A percentile compares a stretch with the other conserved stretches of the same genome.
Evolutionary conservation across 2,888 invertebrate species (phyloP).

Genomic region (Dione vanillae): DNA sequence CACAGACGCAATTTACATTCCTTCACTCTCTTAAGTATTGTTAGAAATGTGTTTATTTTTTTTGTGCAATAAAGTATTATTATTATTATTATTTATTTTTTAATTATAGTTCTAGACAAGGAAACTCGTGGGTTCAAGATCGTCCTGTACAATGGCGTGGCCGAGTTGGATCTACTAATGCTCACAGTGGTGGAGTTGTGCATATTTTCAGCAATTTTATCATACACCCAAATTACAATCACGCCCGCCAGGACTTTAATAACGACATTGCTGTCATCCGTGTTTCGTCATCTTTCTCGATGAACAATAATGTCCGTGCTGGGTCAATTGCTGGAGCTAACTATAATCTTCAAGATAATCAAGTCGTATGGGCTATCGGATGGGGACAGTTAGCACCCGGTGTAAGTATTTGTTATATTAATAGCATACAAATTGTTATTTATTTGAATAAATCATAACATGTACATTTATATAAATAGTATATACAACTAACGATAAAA

Average conservation of each 20-base stretch:
- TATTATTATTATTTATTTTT: too few species aligned
- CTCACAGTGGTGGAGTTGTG: slow-evolving; percentile 59
- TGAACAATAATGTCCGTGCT: slow-evolving; percentile 46
- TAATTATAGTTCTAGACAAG: background rate
- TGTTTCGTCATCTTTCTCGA: slow-evolving; percentile 36
- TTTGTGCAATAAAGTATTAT: too few species aligned
- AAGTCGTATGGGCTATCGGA: slow-evolving; percentile 55
- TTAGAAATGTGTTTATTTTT: too few species aligned
- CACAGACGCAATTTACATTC: too few species aligned
- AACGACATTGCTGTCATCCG: slow-evolving; percentile 63
- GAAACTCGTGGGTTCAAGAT: slow-evolving; percentile 30
- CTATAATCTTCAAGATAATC: slow-evolving; percentile 53
- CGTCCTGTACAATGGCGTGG: slow-evolving; percentile 53
- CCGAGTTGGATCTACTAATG: slow-evolving; percentile 60
- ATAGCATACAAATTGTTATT: background rate
- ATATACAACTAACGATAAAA: background rate
- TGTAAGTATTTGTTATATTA: slow-evolving; percentile 46
- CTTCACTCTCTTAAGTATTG: too few species aligned
- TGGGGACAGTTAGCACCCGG: slow-evolving; percentile 51
- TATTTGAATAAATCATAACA: too few species aligned
- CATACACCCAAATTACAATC: slow-evolving; percentile 57
- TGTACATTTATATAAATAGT: too few species aligned
- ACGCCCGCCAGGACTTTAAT: slow-evolving; percentile 52
- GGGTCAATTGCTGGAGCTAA: slow-evolving; percentile 51
- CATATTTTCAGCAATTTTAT: slow-evolving; percentile 45